These are phyloP conservation scores for Samia ricini DNA, from an alignment of 1,140 invertebrate species.

Conservation along the genomic window DNA sequence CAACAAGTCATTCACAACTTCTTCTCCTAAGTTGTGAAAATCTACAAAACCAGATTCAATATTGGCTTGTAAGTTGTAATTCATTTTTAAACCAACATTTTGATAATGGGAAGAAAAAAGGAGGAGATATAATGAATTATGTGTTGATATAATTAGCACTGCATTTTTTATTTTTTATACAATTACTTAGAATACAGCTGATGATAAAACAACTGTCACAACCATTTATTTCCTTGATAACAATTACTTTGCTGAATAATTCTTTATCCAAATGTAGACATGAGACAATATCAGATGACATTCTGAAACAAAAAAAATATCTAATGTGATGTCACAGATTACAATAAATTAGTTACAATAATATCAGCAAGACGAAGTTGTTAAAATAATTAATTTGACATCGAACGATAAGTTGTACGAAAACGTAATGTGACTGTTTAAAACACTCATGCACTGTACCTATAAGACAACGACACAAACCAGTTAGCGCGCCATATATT, in stretches of 20 bases:
- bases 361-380: background rate
- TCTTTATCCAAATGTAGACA: conserved; percentile 80
- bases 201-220: conserved; percentile 85
- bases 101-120: no score
- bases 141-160: conserved; percentile 81
- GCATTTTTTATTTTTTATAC: conserved; percentile 77
- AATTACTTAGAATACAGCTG: conserved; percentile 80
- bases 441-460: conserved; percentile 1
- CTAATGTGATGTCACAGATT: background rate
- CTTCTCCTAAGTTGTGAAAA: conserved; percentile 63
- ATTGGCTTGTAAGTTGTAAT: conserved; percentile 82
- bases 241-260: conserved; percentile 77
- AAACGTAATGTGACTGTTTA: conserved; percentile 1
- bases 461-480: conserved; percentile 13
- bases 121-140: conserved; percentile 83
- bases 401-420: background rate
- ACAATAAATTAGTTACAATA: background rate
- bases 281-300: conserved; percentile 78
- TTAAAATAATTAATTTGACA: background rate
- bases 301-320: conserved; percentile 54
- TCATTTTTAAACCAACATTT: conserved; percentile 84
- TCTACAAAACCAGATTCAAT: conserved; percentile 76
- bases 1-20: conserved; percentile 76
- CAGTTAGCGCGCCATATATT: conserved; percentile 13
- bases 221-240: conserved; percentile 82